Evolutionary conservation across 1,140 invertebrate species (phyloP), one percentile per base, ranked within the genome.

Genomic region (Zaprionus tsacasi): DNA sequence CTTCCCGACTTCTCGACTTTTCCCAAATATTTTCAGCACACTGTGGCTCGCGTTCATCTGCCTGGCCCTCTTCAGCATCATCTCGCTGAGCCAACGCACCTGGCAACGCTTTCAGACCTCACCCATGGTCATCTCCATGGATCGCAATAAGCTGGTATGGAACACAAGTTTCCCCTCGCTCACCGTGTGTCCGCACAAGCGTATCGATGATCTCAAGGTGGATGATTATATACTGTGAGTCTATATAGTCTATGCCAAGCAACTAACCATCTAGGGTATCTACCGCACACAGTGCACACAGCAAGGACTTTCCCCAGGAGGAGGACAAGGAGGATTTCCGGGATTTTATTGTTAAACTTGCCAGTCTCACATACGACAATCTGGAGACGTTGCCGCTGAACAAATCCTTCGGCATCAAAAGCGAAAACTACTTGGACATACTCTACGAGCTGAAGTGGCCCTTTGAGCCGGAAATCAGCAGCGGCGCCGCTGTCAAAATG

Each of bases 61-160:
- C 56, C 69, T 91, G 35, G 93, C 93, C 0, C 60, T 94, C 4
- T 93, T 92, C 69, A 93, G 93, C 59, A 93, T 93, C 36, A 80
- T 91, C 2, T 93, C 93, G 58, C 81, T 96, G 17, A 95, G 95
- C 58, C 83, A 92, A 25, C 92, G 93, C 6, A 96, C 95, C 3
- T 95, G 95, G 94, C 77, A 92, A 5, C 93, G 95, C n/a, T 96
- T 95, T 76, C 94, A 94, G 79, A 94, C 94, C 27, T 95, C 95
- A 13, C 95, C 95, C 0, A 96, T 95, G 17, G 95, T 96, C 6
- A 95, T 96, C 36, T 96, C 95, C 2, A 95, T 96, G 95, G 95
- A 96, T 91, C 93, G 95, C 0, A 95, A 96, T 80, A 94, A 95
- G 91, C 94, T 94, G 74, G 93, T 94, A 0, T 96, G 95, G 95